A percentile compares a stretch with the other conserved stretches of the same genome.
These are phyloP conservation scores for Apamea monoglypha DNA, from an alignment of 2,888 invertebrate genomes.

Conservation along the genomic window DNA sequence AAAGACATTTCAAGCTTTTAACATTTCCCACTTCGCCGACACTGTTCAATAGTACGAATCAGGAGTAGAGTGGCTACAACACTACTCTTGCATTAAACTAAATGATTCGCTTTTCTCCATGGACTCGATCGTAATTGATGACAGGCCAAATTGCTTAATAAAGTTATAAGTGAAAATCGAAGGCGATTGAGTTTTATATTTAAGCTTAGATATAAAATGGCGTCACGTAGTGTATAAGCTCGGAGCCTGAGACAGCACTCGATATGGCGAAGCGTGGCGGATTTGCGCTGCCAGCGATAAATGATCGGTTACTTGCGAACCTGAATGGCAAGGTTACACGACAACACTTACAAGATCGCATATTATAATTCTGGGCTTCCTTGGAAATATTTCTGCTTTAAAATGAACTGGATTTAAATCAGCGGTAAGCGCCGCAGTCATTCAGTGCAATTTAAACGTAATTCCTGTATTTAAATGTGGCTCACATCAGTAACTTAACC, in stretches of 20 bases:
- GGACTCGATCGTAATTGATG: constrained; percentile 26
- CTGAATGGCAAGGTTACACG: constrained; percentile 53
- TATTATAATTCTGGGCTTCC: constrained; percentile 24
- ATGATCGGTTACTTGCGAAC: constrained; percentile 40
- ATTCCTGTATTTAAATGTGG: constrained; percentile 34
- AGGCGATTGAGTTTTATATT: constrained; percentile 34
- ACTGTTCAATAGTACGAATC: constrained; percentile 17
- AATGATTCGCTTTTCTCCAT: constrained; percentile 6
- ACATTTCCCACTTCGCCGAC: constrained; percentile 4
- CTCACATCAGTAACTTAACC: constrained; percentile 25
- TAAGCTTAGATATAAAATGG: constrained; percentile 49
- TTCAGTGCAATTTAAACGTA: constrained; percentile 27
- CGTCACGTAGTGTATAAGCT: constrained; percentile 65
- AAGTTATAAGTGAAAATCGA: constrained; percentile 43
- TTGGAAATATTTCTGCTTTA: constrained; percentile 22
- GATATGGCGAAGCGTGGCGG: constrained; percentile 44
- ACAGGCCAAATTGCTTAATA: constrained; percentile 32
- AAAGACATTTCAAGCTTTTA: constrained; percentile 55
- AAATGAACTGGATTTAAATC: constrained; percentile 39
- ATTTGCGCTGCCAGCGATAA: constrained; percentile 52
- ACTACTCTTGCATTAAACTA: constrained; percentile 35
- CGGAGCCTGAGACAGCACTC: constrained; percentile 43
- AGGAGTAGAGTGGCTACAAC: constrained; percentile 3
- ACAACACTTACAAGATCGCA: constrained; percentile 37
- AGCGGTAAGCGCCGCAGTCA: constrained; percentile 13